phyloP scores from a whole-genome alignment of 2,888 invertebrate genomes.

The Caprella mutica region DNA sequence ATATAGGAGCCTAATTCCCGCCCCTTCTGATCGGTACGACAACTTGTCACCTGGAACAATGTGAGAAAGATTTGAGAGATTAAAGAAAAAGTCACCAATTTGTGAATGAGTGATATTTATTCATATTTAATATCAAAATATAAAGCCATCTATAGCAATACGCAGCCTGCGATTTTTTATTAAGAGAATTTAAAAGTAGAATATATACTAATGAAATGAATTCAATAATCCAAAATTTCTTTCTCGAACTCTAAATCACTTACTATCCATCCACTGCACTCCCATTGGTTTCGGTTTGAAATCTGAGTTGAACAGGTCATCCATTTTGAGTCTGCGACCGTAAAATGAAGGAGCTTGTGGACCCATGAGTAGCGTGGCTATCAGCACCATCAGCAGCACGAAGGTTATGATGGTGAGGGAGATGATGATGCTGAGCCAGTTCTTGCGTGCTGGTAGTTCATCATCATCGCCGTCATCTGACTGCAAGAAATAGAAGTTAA shows the following conservation, averaged over 20 bases:
- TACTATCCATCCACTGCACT: conserved; percentile 79
- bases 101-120: too few species aligned
- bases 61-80: too few species aligned
- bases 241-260: conserved; percentile 37
- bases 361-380: conserved; percentile 87
- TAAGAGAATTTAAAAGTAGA: neutral
- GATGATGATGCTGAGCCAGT: conserved; percentile 94
- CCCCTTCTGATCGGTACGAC: conserved; percentile 67
- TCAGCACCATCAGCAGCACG: conserved; percentile 84
- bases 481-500: too few species aligned
- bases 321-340: conserved; percentile 62
- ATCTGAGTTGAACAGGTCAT: conserved; percentile 67
- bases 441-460: conserved; percentile 44
- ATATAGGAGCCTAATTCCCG: conserved; percentile 72
- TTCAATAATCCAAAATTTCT: neutral
- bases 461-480: too few species aligned
- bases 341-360: conserved; percentile 74
- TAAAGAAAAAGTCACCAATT: too few species aligned
- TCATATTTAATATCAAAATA: too few species aligned
- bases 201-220: neutral
- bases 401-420: conserved; percentile 85
- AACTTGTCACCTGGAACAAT: conserved; percentile 67
- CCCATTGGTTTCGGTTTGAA: conserved; percentile 67
- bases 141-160: neutral
- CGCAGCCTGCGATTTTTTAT: neutral